Percentiles rank a stretch among this genome's conserved stretches.
Conservation (phyloP, 2,113 vertebrate species). For the Callipepla squamata region DNA sequence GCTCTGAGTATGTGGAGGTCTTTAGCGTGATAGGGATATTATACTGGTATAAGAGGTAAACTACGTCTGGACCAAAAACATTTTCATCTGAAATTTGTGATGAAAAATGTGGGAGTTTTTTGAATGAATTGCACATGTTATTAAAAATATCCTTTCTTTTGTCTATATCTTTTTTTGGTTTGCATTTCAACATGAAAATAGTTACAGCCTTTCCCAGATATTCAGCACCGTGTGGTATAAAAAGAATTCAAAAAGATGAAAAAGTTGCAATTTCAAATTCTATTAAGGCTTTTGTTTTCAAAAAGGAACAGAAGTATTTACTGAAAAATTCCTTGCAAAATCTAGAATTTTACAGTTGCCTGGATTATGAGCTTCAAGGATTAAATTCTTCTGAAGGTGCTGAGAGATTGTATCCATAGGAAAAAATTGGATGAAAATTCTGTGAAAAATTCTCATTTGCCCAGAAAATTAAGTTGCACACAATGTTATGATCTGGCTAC, state of each 20-base stretch:
- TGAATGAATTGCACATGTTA: background rate
- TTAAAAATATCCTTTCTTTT: slow-evolving; percentile 1
- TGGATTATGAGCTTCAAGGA: background rate
- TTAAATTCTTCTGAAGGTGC: background rate
- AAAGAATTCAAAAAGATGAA: background rate
- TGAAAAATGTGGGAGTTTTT: slow-evolving; percentile 9
- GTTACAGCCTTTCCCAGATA: accelerated
- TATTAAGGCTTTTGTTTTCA: background rate
- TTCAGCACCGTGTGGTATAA: background rate
- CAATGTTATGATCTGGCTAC: background rate
- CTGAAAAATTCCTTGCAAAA: background rate
- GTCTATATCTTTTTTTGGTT: background rate
- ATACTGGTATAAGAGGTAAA: slow-evolving; percentile 29
- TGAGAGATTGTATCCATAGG: background rate
- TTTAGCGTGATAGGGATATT: slow-evolving; percentile 31
- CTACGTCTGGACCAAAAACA: background rate
- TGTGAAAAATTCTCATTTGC: background rate
- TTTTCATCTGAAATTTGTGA: background rate
- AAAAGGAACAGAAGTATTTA: background rate
- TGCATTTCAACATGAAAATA: background rate
- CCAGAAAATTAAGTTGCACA: background rate
- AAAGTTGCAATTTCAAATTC: background rate
- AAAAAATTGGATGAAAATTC: background rate
- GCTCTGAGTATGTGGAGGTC: slow-evolving; percentile 45
- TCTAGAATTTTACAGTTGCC: background rate